Base-by-base conservation (phyloP, 2,113 vertebrate genomes). In the Pachypanchax playfairii region DNA sequence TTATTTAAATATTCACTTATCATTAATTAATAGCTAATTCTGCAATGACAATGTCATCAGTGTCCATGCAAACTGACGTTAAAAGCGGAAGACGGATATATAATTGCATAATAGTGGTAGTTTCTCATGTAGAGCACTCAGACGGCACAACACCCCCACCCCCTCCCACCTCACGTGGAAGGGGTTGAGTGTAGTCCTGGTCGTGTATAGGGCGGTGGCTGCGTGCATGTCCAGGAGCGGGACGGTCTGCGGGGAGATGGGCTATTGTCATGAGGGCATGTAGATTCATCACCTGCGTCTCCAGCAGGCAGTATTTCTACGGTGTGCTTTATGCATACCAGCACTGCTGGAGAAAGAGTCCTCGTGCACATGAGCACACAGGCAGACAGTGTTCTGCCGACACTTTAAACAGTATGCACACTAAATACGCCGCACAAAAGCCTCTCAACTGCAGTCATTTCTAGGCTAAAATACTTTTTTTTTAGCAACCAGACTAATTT, bases 201-300 rank as follows among this genome's bases (percentile, higher is more conserved):
- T 84, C 70, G 77, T 75, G 75, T 75, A 70, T 67, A 80, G 86
- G 89, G 89, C 86, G 89, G 87, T 85, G 89, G 86, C 89, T 85
- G 82, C 76, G 76, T 61, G 75, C 77, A 74, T 70, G 83, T 76
- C 79, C 79, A 57, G 54, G 62, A 77, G 60, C 63, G 77, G 81
- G 84, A 86, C 77, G 55, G 67, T 79, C 62, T 67, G 72, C 22
- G 82, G 69, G 64, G 77, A 77, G 76, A 62, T 65, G 44, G 69
- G 71, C 63, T 70, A 38, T 56, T 64, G 77, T 73, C 68, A 73
- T 64, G 49, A 58, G 49, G 46, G 54, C 44, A 66, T 56, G n/a
- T 35, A 33, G 55, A 66, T 55, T 48, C 21, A 61, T 33, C 14
- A 55, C 51, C 58, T 63, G 58, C 59, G 31, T 51, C 44, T 47